Evolutionary conservation across 2,888 invertebrate species (phyloP).

Genomic region (Cephus pygmeus): DNA sequence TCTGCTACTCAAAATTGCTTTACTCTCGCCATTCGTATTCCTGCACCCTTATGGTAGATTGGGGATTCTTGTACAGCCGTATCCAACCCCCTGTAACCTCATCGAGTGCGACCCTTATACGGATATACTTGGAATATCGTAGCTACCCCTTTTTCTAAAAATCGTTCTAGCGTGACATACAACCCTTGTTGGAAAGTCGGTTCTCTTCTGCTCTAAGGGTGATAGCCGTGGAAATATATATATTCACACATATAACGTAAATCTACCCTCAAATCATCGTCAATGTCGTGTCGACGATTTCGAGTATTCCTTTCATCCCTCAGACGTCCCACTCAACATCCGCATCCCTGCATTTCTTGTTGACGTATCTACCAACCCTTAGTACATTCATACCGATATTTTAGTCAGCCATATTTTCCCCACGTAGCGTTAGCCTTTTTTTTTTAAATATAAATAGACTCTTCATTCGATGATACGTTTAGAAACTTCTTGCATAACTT

Average conservation of each 20-base stretch:
- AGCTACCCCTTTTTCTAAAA: not conserved
- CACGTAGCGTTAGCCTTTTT: not conserved
- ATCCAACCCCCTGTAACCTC: not conserved
- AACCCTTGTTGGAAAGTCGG: not conserved
- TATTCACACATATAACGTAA: not conserved
- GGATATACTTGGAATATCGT: not conserved
- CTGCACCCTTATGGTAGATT: not conserved
- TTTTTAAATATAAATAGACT: not conserved
- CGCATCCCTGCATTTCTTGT: not conserved
- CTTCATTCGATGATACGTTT: not conserved
- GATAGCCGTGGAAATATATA: not conserved
- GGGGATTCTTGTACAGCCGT: not conserved
- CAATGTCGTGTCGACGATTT: no score
- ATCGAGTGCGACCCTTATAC: not conserved
- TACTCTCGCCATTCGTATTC: constrained; percentile 18
- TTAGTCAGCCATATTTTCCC: not conserved
- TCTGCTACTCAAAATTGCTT: constrained; percentile 29
- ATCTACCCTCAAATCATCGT: not conserved
- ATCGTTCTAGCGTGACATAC: not conserved
- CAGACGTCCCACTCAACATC: not conserved
- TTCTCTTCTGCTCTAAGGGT: not conserved
- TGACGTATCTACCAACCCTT: not conserved
- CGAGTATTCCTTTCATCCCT: not conserved
- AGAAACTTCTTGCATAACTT: not conserved
- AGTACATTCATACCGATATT: not conserved